Percentiles rank a stretch among this genome's conserved stretches.
These are phyloP conservation scores for Elegia similella DNA, from an alignment of 2,888 invertebrate species.

Conservation along the genomic window DNA sequence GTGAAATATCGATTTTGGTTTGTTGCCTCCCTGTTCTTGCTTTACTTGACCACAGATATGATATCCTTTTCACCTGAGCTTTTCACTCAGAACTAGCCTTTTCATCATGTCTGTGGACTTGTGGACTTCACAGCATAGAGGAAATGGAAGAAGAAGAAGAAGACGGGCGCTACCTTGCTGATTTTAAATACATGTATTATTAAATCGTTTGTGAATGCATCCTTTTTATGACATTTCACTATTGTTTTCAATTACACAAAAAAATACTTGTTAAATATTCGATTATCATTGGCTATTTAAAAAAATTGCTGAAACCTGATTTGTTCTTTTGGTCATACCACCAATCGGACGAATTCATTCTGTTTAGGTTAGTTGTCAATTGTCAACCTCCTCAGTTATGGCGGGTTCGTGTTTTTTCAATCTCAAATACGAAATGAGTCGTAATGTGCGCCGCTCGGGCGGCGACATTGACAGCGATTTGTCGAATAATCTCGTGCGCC, in stretches of 20 bases:
- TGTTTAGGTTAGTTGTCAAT: slow-evolving; percentile 36
- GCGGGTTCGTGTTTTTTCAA: slow-evolving; percentile 79
- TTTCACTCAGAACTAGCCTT: too few species aligned
- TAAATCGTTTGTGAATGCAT: not conserved
- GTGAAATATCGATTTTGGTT: too few species aligned
- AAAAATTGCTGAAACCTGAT: not conserved
- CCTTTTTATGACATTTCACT: not conserved
- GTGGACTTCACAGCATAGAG: too few species aligned
- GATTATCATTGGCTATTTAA: not conserved
- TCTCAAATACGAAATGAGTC: slow-evolving; percentile 76
- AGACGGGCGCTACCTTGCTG: too few species aligned
- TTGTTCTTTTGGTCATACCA: not conserved
- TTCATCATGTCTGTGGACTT: too few species aligned
- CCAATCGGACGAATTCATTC: not conserved
- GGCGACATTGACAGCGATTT: slow-evolving; percentile 78
- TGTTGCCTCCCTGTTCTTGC: too few species aligned
- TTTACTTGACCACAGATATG: too few species aligned
- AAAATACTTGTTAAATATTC: not conserved
- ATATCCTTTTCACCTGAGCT: too few species aligned
- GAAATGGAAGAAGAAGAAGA: too few species aligned
- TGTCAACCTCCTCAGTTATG: slow-evolving; percentile 55
- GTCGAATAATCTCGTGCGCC: slow-evolving; percentile 76
- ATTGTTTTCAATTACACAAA: not conserved
- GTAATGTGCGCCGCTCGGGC: slow-evolving; percentile 73
- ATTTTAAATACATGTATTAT: not conserved